A percentile compares a stretch with the other conserved stretches of the same genome.
Conservation (phyloP, 2,888 invertebrate species). For the Anorthoa munda region DNA sequence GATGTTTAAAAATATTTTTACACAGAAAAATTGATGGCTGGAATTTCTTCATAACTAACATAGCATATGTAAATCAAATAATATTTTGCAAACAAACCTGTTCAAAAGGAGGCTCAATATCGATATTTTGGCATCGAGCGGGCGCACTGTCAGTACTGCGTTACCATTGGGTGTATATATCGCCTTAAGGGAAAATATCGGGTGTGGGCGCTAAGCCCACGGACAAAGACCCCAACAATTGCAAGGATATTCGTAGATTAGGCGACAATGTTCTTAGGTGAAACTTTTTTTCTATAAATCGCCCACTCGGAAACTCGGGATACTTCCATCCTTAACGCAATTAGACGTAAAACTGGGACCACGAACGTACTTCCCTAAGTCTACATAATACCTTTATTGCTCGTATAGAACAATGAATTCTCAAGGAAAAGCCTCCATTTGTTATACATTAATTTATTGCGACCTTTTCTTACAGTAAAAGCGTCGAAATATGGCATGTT, state of each 20-base stretch:
- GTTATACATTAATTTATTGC: slow-evolving; percentile 39
- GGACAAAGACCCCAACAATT: slow-evolving; percentile 51
- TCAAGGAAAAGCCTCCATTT: slow-evolving; percentile 30
- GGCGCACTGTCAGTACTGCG: no score
- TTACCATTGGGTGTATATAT: no score
- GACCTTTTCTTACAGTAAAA: slow-evolving; percentile 33
- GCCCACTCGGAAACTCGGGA: slow-evolving; percentile 24
- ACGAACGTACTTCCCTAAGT: slow-evolving; percentile 7
- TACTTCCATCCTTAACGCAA: slow-evolving; percentile 24
- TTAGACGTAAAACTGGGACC: slow-evolving; percentile 26
- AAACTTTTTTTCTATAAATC: slow-evolving; percentile 55
- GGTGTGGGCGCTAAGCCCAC: slow-evolving; percentile 44
- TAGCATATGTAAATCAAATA: no score
- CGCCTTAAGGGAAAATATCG: slow-evolving; percentile 49
- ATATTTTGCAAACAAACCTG: no score
- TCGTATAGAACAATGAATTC: slow-evolving; percentile 44
- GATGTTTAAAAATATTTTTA: no score
- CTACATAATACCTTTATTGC: slow-evolving; percentile 48
- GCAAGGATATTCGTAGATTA: slow-evolving; percentile 51
- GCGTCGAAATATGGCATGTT: slow-evolving; percentile 30
- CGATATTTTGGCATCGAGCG: no score
- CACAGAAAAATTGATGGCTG: no score
- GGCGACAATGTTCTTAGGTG: slow-evolving; percentile 45
- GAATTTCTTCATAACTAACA: no score
- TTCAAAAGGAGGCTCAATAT: no score